Base-by-base conservation (phyloP, 2,113 vertebrate species). In the Salvelinus sp. region DNA sequence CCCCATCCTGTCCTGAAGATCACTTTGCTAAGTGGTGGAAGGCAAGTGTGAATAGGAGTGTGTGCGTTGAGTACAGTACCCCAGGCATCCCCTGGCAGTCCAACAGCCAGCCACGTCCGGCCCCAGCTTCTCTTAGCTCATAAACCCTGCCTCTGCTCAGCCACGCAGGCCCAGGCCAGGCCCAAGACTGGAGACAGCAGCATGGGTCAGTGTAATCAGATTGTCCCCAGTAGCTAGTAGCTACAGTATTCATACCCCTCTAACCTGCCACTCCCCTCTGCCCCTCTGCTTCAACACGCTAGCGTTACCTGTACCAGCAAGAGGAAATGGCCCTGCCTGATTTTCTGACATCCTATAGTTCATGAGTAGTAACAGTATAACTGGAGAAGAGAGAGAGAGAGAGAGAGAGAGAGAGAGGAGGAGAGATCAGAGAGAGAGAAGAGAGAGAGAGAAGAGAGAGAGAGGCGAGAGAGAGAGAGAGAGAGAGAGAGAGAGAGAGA, bases 241-340 rank as follows among this genome's bases (percentile, higher is more conserved):
- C 58, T 22, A n/a, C 58, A 62, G 58, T 22, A 54, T 54, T 54
- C 38, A 44, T 44, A 6, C 54, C 47, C 14, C 50, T 72, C 68
- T 72, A 5, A 74, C 57, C 47, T 48, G 58, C 14, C 58, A 44
- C 48, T 73, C 58, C 84, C 88, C 85, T 87, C 89, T 77, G 80
- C 83, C 84, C 75, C 86, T 83, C 87, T 82, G 87, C 91, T 88
- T 89, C 85, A 6, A 76, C 89, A 85, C 87, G 93, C 93, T 94
- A 89, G 87, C 73, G 89, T 94, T 95, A 93, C 95, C 93, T n/a
- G n/a, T 94, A 93, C 92, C 93, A n/a, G 75, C 18, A n/a, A 77
- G 88, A 92, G 94, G 92, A 95, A 94, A 91, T 91, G 93, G 91
- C 90, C 93, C 79, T 88, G 89, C 86, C 91, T 94, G 77, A 94